Conservation (phyloP, 1,140 invertebrate species). For the Dryas iulia region DNA sequence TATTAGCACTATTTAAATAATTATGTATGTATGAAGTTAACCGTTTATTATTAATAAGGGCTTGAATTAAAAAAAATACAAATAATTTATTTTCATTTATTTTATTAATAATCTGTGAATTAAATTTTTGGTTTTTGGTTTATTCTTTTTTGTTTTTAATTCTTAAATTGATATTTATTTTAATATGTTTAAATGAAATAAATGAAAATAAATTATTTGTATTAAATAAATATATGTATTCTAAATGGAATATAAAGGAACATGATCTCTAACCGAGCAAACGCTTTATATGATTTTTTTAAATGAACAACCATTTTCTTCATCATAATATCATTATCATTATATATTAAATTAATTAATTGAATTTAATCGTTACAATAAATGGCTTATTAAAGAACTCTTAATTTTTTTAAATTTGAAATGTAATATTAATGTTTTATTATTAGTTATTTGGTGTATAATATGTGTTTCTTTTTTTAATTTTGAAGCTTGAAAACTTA, state of each 20-base stretch:
- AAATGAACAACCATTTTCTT: background rate
- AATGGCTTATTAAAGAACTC: too few species aligned
- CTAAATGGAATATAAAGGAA: background rate
- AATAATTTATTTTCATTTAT: slow-evolving; percentile 1
- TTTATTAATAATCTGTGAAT: slow-evolving; percentile 1
- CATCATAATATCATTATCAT: too few species aligned
- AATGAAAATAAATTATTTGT: background rate
- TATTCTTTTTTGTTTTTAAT: too few species aligned
- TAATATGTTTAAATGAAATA: background rate
- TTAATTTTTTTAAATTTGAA: too few species aligned
- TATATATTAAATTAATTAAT: too few species aligned
- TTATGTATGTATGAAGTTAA: background rate
- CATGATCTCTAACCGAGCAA: background rate
- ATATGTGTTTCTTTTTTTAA: background rate
- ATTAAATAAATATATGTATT: background rate
- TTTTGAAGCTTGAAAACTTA: too few species aligned
- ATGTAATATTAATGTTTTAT: background rate
- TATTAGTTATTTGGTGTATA: background rate
- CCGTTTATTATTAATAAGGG: background rate
- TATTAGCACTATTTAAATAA: background rate
- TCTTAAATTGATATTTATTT: too few species aligned
- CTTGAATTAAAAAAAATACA: background rate
- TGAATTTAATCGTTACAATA: too few species aligned
- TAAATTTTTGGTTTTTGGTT: too few species aligned
- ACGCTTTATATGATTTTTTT: background rate